Evolutionary conservation across 2,888 invertebrate genomes (phyloP), one percentile per base, ranked within the genome.

Genomic region (Sussaba pulchella): DNA sequence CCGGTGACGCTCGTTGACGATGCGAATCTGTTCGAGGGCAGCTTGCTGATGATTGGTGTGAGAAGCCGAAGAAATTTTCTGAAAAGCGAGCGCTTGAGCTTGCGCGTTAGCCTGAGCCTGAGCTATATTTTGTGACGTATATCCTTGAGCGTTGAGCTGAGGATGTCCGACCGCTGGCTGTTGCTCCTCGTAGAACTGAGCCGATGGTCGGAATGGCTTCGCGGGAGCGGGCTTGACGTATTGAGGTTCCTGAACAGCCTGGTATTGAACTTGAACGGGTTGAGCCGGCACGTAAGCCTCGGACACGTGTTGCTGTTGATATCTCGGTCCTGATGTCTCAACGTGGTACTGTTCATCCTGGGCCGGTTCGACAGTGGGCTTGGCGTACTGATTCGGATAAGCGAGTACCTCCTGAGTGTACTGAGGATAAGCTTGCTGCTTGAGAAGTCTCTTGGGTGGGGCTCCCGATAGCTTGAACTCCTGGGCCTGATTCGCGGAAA

Each of bases 401-500:
- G 84, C 82, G 0, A 88, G 61, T 1, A 87, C 76, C 59, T 89
- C 88, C 43, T 89, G 87, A 0, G 87, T 79, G 45, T 89, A 89
- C 26, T 86, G 87, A 0, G 82, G 77, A 36, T 88, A 87, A 12
- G 71, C 81, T 8, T 77, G 63, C 21, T 85, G 85, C 21, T 87
- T 85, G 4, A 84, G 52, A 2, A 82, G 76, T 0, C 83, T 71
- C 39, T 85, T 86, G 0, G 88, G 82, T 3, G 85, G 86, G 14
- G 82, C 84, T 1, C 87, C 86, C 0, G 85, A 72, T 1, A 88
- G 74, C 36, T 91, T 91, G 72, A 90, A 91, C 39, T 91, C 91
- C 57, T 90, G 91, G 0, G 91, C 91, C 69, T 91, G 91, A 71
- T 91, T 91, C 0, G 91, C 91, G 0, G 88, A 89, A 1, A 91